Conservation (phyloP, 2,113 vertebrate species). For the Ploceus nigricollis region DNA sequence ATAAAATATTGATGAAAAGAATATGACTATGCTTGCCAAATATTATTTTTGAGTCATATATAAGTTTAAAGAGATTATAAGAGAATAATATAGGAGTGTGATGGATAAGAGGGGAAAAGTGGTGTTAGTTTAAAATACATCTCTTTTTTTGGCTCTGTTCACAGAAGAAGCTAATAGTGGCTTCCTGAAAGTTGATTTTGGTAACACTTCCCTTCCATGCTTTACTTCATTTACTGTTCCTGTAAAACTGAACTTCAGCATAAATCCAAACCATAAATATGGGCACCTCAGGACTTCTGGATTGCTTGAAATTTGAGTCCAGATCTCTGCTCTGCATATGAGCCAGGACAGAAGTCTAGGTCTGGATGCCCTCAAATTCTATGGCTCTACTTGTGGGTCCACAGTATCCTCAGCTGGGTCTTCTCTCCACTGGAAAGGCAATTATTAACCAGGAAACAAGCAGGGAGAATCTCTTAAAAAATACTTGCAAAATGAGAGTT, state of each 20-base stretch:
- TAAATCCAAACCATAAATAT: background rate
- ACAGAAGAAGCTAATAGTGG: background rate
- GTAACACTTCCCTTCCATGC: background rate
- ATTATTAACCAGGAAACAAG: background rate
- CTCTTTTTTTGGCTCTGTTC: background rate
- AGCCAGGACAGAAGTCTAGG: background rate
- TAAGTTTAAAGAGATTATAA: background rate
- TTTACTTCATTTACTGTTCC: background rate
- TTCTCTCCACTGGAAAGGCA: background rate
- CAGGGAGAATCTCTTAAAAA: background rate
- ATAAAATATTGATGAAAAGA: conserved; percentile 20
- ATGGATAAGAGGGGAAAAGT: background rate
- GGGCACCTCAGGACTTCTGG: background rate
- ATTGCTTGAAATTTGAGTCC: background rate
- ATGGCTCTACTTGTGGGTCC: background rate
- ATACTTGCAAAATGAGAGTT: background rate
- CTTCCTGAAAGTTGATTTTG: background rate
- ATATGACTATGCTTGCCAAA: background rate
- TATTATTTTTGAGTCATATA: background rate
- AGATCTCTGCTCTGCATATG: background rate
- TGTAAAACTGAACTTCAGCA: background rate
- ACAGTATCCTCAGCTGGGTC: background rate
- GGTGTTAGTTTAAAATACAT: background rate
- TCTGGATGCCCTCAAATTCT: background rate
- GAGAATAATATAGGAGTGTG: background rate